Base-by-base conservation (phyloP, 2,797 vertebrate species). In the Cyclopterus lumpus region DNA sequence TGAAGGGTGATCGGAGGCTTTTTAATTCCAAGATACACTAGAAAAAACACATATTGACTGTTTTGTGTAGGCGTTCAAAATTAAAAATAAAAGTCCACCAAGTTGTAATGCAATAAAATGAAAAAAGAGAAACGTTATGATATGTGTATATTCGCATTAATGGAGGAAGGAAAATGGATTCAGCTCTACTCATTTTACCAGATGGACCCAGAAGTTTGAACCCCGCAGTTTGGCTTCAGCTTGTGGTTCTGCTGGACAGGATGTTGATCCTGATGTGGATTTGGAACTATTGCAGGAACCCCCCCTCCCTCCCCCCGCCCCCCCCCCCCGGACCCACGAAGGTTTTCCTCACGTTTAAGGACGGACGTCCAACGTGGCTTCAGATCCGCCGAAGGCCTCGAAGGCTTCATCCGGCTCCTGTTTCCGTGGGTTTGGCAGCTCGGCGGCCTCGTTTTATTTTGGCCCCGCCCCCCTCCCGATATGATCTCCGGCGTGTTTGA, bases 401-500 rank as follows among this genome's bases (percentile, higher is more conserved):
- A 36, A 5, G 18, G 12, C 51, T 40, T 8, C 22, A 11, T 48
- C 18, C 18, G 26, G 22, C 38, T 36, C 38, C 44, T 22, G 6
- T 32, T 32, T 6, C 3, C 6, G 32, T 32, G 32, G n/a, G n/a
- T n/a, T n/a, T n/a, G n/a, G n/a, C n/a, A n/a, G n/a, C n/a, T n/a
- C n/a, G n/a, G n/a, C n/a, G 32, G 32, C 6, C 32, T n/a, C n/a
- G 28, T n/a, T n/a, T n/a, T n/a, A n/a, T n/a, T n/a, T n/a, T n/a
- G n/a, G n/a, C n/a, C n/a, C n/a, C n/a, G n/a, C n/a, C n/a, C n/a
- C n/a, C n/a, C n/a, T n/a, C n/a, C n/a, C n/a, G n/a, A n/a, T n/a
- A n/a, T n/a, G n/a, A n/a, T 60, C 16, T 26, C 30, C 63, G 18
- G 72, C 42, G 11, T 28, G 58, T 66, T 68, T 40, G 51, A 54